Conservation (phyloP, 2,888 invertebrate genomes). For the Eurytoma californica region DNA sequence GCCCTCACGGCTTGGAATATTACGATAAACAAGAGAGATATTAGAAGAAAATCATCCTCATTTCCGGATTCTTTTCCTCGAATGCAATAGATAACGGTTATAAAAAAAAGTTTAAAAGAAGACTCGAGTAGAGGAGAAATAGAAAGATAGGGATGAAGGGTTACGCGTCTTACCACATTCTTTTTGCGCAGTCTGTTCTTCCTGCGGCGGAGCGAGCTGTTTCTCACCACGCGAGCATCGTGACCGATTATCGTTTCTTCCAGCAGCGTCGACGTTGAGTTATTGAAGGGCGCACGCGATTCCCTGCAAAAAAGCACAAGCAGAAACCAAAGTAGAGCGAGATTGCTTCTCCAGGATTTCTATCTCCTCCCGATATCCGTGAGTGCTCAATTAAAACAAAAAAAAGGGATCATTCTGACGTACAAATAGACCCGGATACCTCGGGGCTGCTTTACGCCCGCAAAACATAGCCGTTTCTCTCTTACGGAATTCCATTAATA, state of each 20-base stretch:
- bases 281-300: constrained; percentile 70
- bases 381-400: constrained; percentile 12
- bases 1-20: too few species aligned
- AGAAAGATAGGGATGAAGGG: neutral
- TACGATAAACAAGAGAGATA: neutral
- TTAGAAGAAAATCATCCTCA: constrained; percentile 21
- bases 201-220: constrained; percentile 74
- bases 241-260: constrained; percentile 72
- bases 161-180: constrained; percentile 69
- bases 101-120: constrained; percentile 11
- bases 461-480: too few species aligned
- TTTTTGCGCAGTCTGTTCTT: constrained; percentile 75
- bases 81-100: neutral
- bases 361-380: constrained; percentile 25
- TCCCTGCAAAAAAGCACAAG: constrained; percentile 61
- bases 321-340: constrained; percentile 46
- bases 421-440: constrained; percentile 29
- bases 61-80: constrained; percentile 28
- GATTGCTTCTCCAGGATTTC: constrained; percentile 16
- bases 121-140: too few species aligned
- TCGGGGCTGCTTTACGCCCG: neutral
- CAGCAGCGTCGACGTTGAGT: constrained; percentile 78
- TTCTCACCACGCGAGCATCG: constrained; percentile 72
- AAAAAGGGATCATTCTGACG: neutral
- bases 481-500: too few species aligned